Percentiles rank a stretch among this genome's conserved stretches.
phyloP scores from a whole-genome alignment of 1,140 invertebrate genomes.

The Penaeus japonicus region DNA sequence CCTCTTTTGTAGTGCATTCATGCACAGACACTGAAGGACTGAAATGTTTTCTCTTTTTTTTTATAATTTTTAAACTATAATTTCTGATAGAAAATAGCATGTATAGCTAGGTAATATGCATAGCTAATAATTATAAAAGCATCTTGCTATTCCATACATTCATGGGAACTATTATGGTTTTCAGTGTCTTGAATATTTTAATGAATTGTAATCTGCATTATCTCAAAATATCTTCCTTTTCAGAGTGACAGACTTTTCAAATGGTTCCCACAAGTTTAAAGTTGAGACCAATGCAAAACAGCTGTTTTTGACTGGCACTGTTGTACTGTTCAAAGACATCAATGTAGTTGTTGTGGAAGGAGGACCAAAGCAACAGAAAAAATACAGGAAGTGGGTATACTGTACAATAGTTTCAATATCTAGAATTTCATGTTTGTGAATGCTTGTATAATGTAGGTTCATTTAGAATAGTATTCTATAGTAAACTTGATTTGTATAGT shows the following conservation, averaged over 20 bases:
- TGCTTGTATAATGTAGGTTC: not conserved
- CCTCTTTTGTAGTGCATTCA: too few species aligned
- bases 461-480: too few species aligned
- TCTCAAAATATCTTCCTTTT: slow-evolving; percentile 60
- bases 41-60: too few species aligned
- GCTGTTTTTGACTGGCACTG: slow-evolving; percentile 92
- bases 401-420: not conserved
- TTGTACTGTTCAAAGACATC: slow-evolving; percentile 93
- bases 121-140: too few species aligned
- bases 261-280: slow-evolving; percentile 96
- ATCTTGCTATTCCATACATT: too few species aligned
- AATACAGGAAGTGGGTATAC: slow-evolving; percentile 78
- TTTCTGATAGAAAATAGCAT: too few species aligned
- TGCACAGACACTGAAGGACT: too few species aligned
- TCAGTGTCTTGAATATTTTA: too few species aligned
- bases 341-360: slow-evolving; percentile 98
- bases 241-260: slow-evolving; percentile 88
- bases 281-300: slow-evolving; percentile 98
- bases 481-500: too few species aligned
- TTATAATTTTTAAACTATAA: too few species aligned
- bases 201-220: not conserved
- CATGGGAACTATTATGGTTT: too few species aligned
- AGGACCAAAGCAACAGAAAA: slow-evolving; percentile 95
- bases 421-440: not conserved
- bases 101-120: too few species aligned